A percentile compares a stretch with the other conserved stretches of the same genome.
phyloP scores from a whole-genome alignment of 64 coral and sea anemone species.

The Hydrozoanthus tunicans region DNA sequence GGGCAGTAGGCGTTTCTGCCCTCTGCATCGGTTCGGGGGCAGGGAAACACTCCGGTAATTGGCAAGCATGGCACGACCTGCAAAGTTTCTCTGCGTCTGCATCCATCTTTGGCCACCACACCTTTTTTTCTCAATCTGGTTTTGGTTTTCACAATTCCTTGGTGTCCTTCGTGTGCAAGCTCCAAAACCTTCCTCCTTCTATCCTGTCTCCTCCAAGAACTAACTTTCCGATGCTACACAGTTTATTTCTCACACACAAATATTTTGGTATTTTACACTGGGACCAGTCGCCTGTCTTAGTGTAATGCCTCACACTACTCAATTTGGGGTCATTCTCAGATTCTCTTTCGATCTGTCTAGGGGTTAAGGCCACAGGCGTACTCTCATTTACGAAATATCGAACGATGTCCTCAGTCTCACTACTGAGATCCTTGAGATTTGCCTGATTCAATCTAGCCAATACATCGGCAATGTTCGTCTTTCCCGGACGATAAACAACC shows the following conservation, averaged over 20 bases:
- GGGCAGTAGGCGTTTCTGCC: slow-evolving; percentile 1
- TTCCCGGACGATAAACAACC: slow-evolving; percentile 30
- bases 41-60: neutral
- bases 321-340: slow-evolving; percentile 45
- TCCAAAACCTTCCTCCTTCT: neutral
- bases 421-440: slow-evolving; percentile 46
- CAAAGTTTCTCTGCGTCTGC: neutral
- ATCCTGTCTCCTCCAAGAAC: slow-evolving; percentile 13
- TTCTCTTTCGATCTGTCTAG: slow-evolving; percentile 19
- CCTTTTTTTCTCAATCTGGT: slow-evolving; percentile 11
- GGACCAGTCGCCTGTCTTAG: slow-evolving; percentile 26
- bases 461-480: neutral
- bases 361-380: slow-evolving; percentile 12
- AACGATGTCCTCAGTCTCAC: slow-evolving; percentile 32
- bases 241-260: slow-evolving; percentile 23
- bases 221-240: neutral
- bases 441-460: slow-evolving; percentile 33
- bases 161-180: slow-evolving; percentile 20
- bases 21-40: slow-evolving; percentile 18
- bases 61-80: slow-evolving; percentile 25
- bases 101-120: slow-evolving; percentile 23
- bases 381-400: neutral
- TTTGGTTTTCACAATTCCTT: slow-evolving; percentile 31
- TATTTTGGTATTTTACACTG: slow-evolving; percentile 15
- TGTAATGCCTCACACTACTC: slow-evolving; percentile 23